Percentiles rank a stretch among this genome's conserved stretches.
Conservation (phyloP, 2,113 vertebrate genomes). For the Tachysurus vachellii region DNA sequence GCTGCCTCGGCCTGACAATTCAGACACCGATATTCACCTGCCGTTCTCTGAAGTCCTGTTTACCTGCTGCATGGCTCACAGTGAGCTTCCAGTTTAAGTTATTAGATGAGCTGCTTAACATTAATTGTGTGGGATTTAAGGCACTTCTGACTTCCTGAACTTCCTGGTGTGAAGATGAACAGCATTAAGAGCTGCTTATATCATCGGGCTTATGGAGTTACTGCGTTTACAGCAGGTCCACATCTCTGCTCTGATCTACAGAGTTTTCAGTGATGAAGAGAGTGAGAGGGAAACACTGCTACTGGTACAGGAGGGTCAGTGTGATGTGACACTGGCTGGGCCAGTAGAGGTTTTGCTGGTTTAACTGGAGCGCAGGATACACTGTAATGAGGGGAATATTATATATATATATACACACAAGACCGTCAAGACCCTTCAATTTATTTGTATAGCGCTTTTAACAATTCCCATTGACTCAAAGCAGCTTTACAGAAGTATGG, state of each 20-base stretch:
- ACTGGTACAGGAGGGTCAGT: constrained; percentile 67
- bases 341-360: constrained; percentile 70
- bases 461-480: no score
- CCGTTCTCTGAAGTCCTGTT: constrained; percentile 40
- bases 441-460: no score
- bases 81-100: background rate
- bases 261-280: constrained; percentile 73
- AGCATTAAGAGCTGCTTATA: background rate
- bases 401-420: no score
- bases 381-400: background rate
- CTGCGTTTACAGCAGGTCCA: constrained; percentile 66
- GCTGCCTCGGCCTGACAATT: constrained; percentile 64
- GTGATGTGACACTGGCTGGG: constrained; percentile 59
- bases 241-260: constrained; percentile 72
- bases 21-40: constrained; percentile 57
- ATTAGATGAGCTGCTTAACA: background rate
- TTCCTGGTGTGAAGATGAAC: background rate
- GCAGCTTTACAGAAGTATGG: no score
- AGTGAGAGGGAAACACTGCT: constrained; percentile 68
- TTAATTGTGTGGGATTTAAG: background rate
- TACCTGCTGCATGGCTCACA: background rate
- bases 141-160: background rate
- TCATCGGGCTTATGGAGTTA: constrained; percentile 34
- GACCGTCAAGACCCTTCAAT: no score
- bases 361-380: background rate